These are phyloP conservation scores for Otis tarda DNA, from an alignment of 2,113 vertebrate species.

Conservation along the genomic window DNA sequence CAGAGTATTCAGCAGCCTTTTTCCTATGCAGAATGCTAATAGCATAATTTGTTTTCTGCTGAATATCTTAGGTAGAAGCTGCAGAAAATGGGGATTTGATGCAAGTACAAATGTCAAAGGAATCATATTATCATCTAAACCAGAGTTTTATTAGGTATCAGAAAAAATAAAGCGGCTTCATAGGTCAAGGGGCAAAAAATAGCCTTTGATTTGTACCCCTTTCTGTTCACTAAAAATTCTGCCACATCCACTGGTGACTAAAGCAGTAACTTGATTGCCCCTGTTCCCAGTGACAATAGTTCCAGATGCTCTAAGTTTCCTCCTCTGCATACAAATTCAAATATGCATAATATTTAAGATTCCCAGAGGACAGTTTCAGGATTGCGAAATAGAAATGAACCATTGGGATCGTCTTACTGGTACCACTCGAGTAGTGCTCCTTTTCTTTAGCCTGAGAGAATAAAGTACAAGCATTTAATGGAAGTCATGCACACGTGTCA, in stretches of 20 bases:
- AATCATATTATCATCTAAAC: not conserved
- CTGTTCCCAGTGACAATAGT: slow-evolving; percentile 9
- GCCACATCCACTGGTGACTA: not conserved
- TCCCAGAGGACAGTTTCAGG: slow-evolving; percentile 31
- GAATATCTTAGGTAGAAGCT: slow-evolving; percentile 3
- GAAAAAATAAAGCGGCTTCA: not conserved
- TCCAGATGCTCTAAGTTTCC: slow-evolving; percentile 21
- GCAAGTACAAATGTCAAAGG: slow-evolving; percentile 10
- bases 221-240: slow-evolving; percentile 16
- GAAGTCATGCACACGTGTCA: not conserved
- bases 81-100: slow-evolving; percentile 25
- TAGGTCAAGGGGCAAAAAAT: not conserved
- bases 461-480: not conserved
- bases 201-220: not conserved
- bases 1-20: slow-evolving; percentile 26
- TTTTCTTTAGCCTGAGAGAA: not conserved
- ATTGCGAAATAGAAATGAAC: not conserved
- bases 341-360: slow-evolving; percentile 23
- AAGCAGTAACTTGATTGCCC: slow-evolving; percentile 16
- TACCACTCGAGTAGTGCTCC: not conserved
- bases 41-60: slow-evolving; percentile 39
- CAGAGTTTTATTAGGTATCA: not conserved
- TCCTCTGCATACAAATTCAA: slow-evolving; percentile 53
- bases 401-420: not conserved
- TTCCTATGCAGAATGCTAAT: slow-evolving; percentile 21